Evolutionary conservation across 37 sponge, comb jelly and placozoan genomes (phyloP).

Genomic region (Trichoplax adhaerens): DNA sequence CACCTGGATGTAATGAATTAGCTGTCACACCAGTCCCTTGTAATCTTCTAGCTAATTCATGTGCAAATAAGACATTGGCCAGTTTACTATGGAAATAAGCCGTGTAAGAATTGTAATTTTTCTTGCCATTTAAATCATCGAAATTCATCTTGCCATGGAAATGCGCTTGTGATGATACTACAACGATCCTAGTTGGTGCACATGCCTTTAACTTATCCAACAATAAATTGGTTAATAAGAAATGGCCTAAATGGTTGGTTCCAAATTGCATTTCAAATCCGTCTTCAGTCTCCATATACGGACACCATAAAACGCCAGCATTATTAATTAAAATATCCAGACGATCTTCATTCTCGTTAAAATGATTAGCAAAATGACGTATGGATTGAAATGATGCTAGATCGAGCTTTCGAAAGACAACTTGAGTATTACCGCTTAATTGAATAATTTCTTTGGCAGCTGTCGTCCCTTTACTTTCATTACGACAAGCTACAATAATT

Average conservation of each 20-base stretch:
- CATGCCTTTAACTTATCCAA: constrained; percentile 25
- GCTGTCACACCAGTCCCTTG: no score
- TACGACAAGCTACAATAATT: constrained; percentile 70
- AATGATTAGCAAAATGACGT: constrained; percentile 13
- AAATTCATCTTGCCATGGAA: no score
- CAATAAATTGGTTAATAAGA: constrained; percentile 28
- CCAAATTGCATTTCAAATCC: constrained; percentile 44
- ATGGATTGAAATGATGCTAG: constrained; percentile 13
- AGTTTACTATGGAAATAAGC: no score
- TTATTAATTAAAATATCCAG: constrained; percentile 40
- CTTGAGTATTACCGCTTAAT: constrained; percentile 7
- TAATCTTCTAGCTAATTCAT: no score
- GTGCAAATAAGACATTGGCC: no score
- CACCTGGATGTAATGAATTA: no score
- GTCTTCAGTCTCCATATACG: constrained; percentile 10
- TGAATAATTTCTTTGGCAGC: constrained; percentile 27
- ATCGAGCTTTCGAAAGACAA: constrained; percentile 19
- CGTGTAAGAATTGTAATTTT: no score
- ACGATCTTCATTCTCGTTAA: constrained; percentile 8
- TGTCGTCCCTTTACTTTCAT: constrained; percentile 31
- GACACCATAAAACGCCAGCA: constrained; percentile 28
- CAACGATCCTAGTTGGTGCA: constrained; percentile 50
- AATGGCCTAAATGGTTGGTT: constrained; percentile 45
- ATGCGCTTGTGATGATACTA: no score
- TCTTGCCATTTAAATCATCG: no score